Conservation (phyloP, 2,113 vertebrate species). For the Poicephalus meyeri region DNA sequence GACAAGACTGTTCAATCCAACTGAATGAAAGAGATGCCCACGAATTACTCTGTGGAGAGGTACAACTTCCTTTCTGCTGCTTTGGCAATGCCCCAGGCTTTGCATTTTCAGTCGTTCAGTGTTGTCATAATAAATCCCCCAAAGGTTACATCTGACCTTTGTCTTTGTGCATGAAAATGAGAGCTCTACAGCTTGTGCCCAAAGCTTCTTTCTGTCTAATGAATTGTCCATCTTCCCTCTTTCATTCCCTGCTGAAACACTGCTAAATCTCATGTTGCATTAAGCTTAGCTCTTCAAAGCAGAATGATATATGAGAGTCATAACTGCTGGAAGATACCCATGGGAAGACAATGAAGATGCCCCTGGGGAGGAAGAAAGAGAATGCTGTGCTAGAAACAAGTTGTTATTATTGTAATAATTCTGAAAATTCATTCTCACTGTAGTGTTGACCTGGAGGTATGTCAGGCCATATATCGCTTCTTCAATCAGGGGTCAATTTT, state of each 20-base stretch:
- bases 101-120: neutral
- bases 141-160: neutral
- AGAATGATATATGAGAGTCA: neutral
- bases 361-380: neutral
- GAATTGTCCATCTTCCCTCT: neutral
- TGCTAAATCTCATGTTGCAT: neutral
- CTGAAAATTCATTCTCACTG: neutral
- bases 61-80: neutral
- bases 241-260: neutral
- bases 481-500: slow-evolving; percentile 18
- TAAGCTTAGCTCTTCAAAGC: neutral
- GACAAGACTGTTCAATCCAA: neutral
- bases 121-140: neutral
- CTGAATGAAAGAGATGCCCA: neutral
- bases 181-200: neutral
- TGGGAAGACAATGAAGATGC: neutral
- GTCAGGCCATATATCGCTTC: neutral
- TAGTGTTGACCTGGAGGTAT: neutral
- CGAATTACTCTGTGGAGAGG: neutral
- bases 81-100: neutral
- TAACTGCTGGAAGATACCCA: neutral
- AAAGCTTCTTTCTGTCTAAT: neutral
- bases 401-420: slow-evolving; percentile 25
- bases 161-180: neutral
- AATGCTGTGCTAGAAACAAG: neutral